phyloP scores from a whole-genome alignment of 2,888 invertebrate genomes.

The Tholera decimalis region DNA sequence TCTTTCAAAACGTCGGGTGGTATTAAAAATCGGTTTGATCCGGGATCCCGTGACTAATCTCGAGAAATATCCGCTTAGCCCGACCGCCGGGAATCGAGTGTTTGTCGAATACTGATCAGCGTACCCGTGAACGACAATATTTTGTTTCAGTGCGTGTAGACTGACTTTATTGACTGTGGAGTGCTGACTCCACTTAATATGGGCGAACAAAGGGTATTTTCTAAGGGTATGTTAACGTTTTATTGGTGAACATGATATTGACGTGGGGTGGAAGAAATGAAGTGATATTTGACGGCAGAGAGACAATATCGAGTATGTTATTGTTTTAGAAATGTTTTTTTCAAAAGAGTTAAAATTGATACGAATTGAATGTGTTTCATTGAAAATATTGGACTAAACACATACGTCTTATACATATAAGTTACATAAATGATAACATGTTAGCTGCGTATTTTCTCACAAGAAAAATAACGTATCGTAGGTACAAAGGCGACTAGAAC shows the following conservation, averaged over 20 bases:
- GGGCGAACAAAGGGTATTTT: constrained; percentile 22
- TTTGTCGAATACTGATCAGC: constrained; percentile 60
- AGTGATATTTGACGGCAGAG: constrained; percentile 16
- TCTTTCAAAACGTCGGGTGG: constrained; percentile 33
- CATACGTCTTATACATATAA: too few relatives aligned
- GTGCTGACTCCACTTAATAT: constrained; percentile 41
- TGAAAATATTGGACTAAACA: background rate
- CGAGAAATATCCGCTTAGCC: constrained; percentile 53
- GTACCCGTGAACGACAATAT: constrained; percentile 56
- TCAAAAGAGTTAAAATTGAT: background rate
- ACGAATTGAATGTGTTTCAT: background rate
- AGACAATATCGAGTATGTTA: background rate
- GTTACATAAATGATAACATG: background rate
- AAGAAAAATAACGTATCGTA: background rate
- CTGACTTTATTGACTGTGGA: constrained; percentile 42
- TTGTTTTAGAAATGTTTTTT: constrained; percentile 17
- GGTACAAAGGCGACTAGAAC: background rate
- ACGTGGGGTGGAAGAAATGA: constrained; percentile 15
- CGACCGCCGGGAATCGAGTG: constrained; percentile 48
- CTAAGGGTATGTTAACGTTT: constrained; percentile 12
- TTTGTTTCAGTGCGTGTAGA: constrained; percentile 61
- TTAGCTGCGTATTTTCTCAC: constrained; percentile 4
- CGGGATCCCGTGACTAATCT: constrained; percentile 53
- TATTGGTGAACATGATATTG: constrained; percentile 35
- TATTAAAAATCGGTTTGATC: constrained; percentile 58